phyloP scores from a whole-genome alignment of 2,888 invertebrate genomes.

The Julus scanicus region DNA sequence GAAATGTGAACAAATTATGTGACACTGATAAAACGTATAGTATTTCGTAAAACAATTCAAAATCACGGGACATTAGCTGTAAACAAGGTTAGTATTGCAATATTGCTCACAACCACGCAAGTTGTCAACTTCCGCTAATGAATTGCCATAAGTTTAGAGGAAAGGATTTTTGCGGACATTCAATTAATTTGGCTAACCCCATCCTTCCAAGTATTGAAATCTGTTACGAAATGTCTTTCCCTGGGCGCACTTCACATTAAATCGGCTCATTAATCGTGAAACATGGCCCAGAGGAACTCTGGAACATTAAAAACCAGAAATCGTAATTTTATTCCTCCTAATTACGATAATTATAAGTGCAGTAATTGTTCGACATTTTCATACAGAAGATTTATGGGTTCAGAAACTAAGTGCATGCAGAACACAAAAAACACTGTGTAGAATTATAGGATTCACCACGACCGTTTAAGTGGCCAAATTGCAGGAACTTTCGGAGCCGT shows the following conservation, averaged over 20 bases:
- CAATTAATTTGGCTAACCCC: neutral
- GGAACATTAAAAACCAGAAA: conserved; percentile 25
- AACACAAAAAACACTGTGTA: neutral
- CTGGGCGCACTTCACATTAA: conserved; percentile 23
- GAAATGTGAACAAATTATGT: neutral
- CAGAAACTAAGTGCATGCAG: neutral
- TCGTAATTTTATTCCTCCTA: conserved; percentile 28
- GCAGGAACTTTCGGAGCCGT: neutral
- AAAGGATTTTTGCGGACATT: neutral
- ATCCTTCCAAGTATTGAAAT: neutral
- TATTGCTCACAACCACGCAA: neutral
- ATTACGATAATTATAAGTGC: neutral
- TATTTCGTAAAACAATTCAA: neutral
- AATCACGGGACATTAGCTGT: neutral
- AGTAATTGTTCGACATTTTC: conserved; percentile 32
- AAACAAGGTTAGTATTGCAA: neutral
- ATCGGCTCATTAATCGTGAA: conserved; percentile 16
- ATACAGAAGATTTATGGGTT: conserved; percentile 17
- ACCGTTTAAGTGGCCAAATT: neutral
- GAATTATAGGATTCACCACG: neutral
- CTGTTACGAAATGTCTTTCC: neutral
- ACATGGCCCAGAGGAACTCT: neutral
- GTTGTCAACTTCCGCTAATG: neutral
- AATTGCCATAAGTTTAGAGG: neutral
- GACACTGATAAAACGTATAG: neutral